Percentiles rank a stretch among this genome's conserved stretches.
phyloP scores from a whole-genome alignment of 2,113 vertebrate species.

The Merops nubicus region DNA sequence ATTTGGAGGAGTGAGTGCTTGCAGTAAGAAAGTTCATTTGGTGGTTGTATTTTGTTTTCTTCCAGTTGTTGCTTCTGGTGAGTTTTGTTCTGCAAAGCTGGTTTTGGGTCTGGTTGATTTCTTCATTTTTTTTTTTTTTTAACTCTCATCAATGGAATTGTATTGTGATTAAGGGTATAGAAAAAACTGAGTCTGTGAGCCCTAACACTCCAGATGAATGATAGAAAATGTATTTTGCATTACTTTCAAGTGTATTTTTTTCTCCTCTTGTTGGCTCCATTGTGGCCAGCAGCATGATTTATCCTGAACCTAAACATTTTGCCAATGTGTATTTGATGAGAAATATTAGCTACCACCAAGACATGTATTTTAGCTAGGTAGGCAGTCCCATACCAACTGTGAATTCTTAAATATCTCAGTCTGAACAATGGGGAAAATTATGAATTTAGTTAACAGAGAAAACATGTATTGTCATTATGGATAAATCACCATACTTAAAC shows the following conservation, averaged over 20 bases:
- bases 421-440: background rate
- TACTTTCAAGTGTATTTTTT: background rate
- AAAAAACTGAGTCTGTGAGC: background rate
- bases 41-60: background rate
- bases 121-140: no score
- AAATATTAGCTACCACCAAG: background rate
- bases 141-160: background rate
- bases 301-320: background rate
- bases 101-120: background rate
- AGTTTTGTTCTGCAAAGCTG: background rate
- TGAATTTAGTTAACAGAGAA: background rate
- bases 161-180: background rate
- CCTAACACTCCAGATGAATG: background rate
- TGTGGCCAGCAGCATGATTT: background rate
- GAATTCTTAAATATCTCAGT: background rate
- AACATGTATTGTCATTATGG: background rate
- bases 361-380: background rate
- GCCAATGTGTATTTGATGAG: background rate
- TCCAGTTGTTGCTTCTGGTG: background rate
- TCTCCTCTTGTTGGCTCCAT: background rate
- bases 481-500: background rate
- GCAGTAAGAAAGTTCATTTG: background rate
- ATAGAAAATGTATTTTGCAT: background rate
- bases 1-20: background rate
- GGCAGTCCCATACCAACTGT: background rate